Evolutionary conservation across 64 coral and sea anemone genomes (phyloP).

Genomic region (Catalaphyllia jardinei): DNA sequence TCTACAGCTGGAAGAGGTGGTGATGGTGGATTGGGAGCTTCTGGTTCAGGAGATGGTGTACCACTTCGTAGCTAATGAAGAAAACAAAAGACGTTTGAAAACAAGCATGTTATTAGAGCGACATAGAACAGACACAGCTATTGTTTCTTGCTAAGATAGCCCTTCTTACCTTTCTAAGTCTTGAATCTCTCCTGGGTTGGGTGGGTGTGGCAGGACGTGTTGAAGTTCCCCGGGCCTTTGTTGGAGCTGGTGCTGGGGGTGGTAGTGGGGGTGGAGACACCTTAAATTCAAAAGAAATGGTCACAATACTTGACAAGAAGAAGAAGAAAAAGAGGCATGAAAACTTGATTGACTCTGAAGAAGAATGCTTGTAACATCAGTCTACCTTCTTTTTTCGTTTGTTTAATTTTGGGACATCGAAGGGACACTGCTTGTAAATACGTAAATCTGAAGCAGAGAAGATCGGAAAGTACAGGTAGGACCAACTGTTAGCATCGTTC

Average conservation of each 20-base stretch:
- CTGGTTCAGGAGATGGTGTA: constrained; percentile 17
- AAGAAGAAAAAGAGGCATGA: too few relatives aligned
- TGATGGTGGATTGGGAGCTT: background rate
- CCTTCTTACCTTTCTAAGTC: constrained; percentile 62
- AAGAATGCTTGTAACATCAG: background rate
- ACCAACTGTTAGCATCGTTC: constrained; percentile 64
- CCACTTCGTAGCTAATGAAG: constrained; percentile 47
- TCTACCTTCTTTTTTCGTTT: constrained; percentile 70
- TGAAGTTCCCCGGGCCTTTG: constrained; percentile 55
- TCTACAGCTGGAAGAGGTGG: background rate
- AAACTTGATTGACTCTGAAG: background rate
- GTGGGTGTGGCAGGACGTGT: constrained; percentile 20
- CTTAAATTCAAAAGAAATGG: background rate
- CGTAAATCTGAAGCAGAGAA: constrained; percentile 86
- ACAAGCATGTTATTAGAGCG: background rate
- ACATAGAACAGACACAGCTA: background rate
- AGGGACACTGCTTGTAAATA: constrained; percentile 78
- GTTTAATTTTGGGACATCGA: constrained; percentile 45
- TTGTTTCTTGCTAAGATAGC: background rate
- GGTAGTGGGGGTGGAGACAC: background rate
- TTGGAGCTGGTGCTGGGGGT: constrained; percentile 9
- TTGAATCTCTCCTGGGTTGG: constrained; percentile 47
- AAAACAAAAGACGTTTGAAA: background rate
- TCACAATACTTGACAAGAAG: background rate
- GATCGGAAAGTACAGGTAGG: constrained; percentile 89